Evolutionary conservation across 2,888 invertebrate species (phyloP), one percentile per base, ranked within the genome.

Genomic region (Theristus sp.): DNA sequence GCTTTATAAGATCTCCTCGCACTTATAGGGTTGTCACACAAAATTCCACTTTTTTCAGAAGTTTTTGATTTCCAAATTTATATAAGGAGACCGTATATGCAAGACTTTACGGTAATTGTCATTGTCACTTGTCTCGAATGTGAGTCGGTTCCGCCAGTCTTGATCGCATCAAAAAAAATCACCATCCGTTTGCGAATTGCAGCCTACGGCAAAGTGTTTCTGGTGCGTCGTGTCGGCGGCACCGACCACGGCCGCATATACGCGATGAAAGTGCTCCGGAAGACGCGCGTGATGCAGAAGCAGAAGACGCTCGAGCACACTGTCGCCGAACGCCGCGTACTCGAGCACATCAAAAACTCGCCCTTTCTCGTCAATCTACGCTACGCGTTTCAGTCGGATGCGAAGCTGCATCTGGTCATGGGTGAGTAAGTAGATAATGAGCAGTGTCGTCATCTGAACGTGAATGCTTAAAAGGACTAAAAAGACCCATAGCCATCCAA

Each of bases 251-350:
- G 86, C 57, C 85, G 87, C 67, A 81, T 94, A 64, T 96, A 94
- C 79, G 94, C 94, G 62, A 94, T 96, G 93, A 96, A 96, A 78
- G 91, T 94, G 67, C 80, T 94, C 73, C 90, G 90, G 78, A 94
- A 94, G 75, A 88, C 89, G 60, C 85, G 88, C 30, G 90, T 93
- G 69, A 59, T 69, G 59, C 64, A 66, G n/a, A 90, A 89, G 79
- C 84, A 87, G 74, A 91, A 91, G 79, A 90, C 90, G 61, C 86
- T 90, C 20, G 96, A 96, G 75, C 96, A 96, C 78, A 94, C 93
- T 31, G 84, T 87, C 80, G 93, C 93, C 60, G 94, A 96, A 77
- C 80, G 94, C 77, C 88, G 93, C 81, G 93, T 96, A 63, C 81
- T 96, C 67, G 94, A 94, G 77, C 87, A 89, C 59, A 88, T 96